Evolutionary conservation across 2,797 vertebrate species (phyloP).

Genomic region (Acrossocheilus wenchowensis): DNA sequence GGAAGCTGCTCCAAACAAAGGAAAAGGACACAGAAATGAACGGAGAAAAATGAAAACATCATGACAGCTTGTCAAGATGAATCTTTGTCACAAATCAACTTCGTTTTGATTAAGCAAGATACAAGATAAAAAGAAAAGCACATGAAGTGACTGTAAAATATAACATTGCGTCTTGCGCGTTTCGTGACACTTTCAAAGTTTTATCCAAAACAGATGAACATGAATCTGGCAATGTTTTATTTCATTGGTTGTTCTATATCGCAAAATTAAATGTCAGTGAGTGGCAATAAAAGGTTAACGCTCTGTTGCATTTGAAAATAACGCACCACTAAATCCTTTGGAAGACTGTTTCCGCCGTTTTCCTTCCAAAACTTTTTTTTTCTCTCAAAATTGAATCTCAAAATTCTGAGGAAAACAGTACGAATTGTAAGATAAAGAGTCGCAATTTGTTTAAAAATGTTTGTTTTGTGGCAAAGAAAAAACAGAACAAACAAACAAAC

Average conservation of each 20-base stretch:
- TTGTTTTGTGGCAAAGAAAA: too few species aligned
- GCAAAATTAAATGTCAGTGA: neutral
- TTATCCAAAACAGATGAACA: neutral
- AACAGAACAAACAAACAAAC: too few species aligned
- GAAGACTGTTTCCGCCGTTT: neutral
- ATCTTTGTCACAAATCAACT: slow-evolving; percentile 1
- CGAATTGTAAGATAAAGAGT: too few species aligned
- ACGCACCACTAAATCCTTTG: neutral
- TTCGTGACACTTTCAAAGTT: neutral
- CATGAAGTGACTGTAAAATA: neutral
- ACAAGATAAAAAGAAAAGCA: slow-evolving; percentile 6
- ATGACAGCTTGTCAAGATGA: slow-evolving; percentile 20
- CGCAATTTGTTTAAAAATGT: too few species aligned
- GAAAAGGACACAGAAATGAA: neutral
- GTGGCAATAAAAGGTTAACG: neutral
- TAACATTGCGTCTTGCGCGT: neutral
- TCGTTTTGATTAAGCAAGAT: slow-evolving; percentile 30
- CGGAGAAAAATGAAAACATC: neutral
- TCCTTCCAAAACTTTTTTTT: too few species aligned
- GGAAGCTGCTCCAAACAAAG: slow-evolving; percentile 41
- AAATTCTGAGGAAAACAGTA: too few species aligned
- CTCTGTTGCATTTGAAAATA: neutral
- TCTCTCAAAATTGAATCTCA: too few species aligned
- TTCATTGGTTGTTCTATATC: neutral
- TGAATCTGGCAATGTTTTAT: neutral